Base-by-base conservation (phyloP, 1,140 invertebrate species). In the Popillia japonica region DNA sequence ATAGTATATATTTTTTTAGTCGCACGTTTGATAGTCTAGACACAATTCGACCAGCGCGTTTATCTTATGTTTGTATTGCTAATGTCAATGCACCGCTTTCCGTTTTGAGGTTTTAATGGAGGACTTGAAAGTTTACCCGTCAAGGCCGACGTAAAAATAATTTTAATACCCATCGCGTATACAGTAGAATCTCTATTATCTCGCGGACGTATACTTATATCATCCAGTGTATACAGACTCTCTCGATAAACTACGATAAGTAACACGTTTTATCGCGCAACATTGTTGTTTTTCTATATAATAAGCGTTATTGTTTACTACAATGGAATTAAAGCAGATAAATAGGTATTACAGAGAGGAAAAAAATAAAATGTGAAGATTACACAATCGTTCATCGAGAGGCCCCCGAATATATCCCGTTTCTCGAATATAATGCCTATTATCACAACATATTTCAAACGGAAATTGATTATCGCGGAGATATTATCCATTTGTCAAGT, bases 81-180 rank as follows among this genome's bases (percentile, higher is more conserved):
- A 48, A 48, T 48, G 44, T 48, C 44, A 48, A 48, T 48, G 44
- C 44, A 48, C 44, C 17, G 44, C 17, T 48, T 48, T 48, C 44
- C 44, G 44, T 48, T 48, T 48, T 48, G 44, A 48, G 44, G 44
- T 48, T 48, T 48, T 48, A 48, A 10, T 48, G 44, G 44, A 48
- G 17, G 44, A n/a, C 44, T 48, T n/a, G n/a, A 48, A 14, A 10
- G 44, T 48, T 48, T 48, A 14, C 17, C 11, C 44, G 17, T 48
- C 44, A 48, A 48, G 44, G 44, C 11, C 44, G 44, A 10, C 17
- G 44, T 11, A 48, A 48, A 48, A 48, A 48, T 48, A 48, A 48
- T 48, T 48, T 48, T 48, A 48, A 48, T 48, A 48, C 17, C 17
- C 44, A n/a, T 48, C 44, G 44, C 11, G 8, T 48, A 48, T 48